Percentiles rank a stretch among this genome's conserved stretches.
Conservation (phyloP, 2,797 vertebrate species). For the Oryzias dopingdopingensis region DNA sequence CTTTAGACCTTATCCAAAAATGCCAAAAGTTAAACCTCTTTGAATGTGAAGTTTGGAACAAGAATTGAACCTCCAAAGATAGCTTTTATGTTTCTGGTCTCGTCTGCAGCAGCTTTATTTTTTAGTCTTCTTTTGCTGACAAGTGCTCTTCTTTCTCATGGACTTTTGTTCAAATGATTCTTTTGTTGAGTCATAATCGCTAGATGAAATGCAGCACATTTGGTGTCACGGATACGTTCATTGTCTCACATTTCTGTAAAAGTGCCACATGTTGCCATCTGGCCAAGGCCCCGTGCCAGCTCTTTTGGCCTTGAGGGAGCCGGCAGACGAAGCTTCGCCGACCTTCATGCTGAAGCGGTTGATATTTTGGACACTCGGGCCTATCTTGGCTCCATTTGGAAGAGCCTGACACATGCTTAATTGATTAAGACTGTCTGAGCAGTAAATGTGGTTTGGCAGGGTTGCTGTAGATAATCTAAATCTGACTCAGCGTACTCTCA, state of each 20-base stretch:
- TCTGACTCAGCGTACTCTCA: conserved; percentile 41
- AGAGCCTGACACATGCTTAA: conserved; percentile 63
- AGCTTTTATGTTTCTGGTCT: no score
- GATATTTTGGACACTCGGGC: conserved; percentile 43
- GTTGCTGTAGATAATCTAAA: conserved; percentile 41
- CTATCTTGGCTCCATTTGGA: conserved; percentile 48
- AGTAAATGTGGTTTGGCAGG: conserved; percentile 51
- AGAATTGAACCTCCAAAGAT: no score
- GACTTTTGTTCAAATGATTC: conserved; percentile 7
- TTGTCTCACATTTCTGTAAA: conserved; percentile 52
- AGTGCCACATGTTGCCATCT: conserved; percentile 76
- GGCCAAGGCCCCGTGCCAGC: conserved; percentile 55
- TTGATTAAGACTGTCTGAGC: conserved; percentile 65
- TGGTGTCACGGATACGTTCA: conserved; percentile 42
- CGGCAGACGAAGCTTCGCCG: conserved; percentile 24
- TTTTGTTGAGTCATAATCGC: conserved; percentile 34
- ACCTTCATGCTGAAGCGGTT: conserved; percentile 58
- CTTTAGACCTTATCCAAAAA: no score
- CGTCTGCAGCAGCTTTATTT: no score
- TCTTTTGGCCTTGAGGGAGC: conserved; percentile 34
- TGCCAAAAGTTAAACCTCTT: no score
- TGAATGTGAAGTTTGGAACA: no score
- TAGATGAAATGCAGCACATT: conserved; percentile 24
- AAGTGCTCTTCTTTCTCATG: no score
- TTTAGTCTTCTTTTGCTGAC: no score